phyloP scores from a whole-genome alignment of 2,797 vertebrate genomes.

The Xenops minutus region DNA sequence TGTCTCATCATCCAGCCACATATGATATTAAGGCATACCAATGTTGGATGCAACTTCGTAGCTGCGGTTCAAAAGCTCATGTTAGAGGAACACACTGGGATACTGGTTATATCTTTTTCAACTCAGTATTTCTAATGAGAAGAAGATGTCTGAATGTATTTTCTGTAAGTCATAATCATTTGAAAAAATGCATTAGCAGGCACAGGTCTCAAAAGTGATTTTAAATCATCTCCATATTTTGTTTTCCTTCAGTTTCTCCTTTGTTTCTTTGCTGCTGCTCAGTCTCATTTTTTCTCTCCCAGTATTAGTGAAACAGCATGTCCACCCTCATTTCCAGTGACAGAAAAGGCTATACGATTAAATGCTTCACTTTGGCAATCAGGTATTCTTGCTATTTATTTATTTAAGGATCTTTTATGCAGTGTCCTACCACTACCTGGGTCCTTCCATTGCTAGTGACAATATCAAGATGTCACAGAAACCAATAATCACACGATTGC shows the following conservation, averaged over 20 bases:
- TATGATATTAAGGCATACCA: not conserved
- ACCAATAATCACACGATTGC: not conserved
- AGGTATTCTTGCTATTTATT: not conserved
- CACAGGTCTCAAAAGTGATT: conserved; percentile 62
- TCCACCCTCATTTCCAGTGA: not conserved
- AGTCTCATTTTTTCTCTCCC: not conserved
- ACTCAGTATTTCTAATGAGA: conserved; percentile 58
- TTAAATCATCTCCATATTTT: conserved; percentile 68
- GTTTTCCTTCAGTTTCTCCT: conserved; percentile 52
- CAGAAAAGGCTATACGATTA: not conserved
- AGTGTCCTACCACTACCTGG: not conserved
- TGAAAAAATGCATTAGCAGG: conserved; percentile 62
- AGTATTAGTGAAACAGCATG: not conserved
- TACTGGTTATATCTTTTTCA: conserved; percentile 57
- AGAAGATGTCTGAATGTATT: conserved; percentile 65
- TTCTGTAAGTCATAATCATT: conserved; percentile 61
- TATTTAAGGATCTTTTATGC: not conserved
- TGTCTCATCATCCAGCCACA: conserved; percentile 23
- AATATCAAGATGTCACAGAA: not conserved
- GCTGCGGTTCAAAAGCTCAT: conserved; percentile 49
- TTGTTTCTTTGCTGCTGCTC: conserved; percentile 47
- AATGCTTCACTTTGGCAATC: not conserved
- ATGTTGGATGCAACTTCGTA: conserved; percentile 4
- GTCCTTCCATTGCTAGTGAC: not conserved
- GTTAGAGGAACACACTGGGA: conserved; percentile 37